Evolutionary conservation across 2,113 vertebrate genomes (phyloP).

Genomic region (Crotalus viridis): DNA sequence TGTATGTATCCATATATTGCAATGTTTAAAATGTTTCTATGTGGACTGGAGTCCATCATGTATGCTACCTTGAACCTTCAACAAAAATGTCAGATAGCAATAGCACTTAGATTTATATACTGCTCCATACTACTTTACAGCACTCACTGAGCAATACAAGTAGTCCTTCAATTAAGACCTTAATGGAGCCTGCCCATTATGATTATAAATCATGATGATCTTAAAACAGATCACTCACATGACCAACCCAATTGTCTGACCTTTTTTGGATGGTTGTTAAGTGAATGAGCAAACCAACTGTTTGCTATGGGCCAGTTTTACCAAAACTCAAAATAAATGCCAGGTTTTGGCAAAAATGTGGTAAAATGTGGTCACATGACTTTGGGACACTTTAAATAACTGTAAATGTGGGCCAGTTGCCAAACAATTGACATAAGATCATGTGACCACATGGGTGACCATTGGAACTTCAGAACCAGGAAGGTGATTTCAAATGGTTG

Average conservation of each 20-base stretch:
- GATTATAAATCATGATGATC: neutral
- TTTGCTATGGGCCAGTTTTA: neutral
- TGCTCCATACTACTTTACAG: neutral
- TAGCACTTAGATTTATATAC: neutral
- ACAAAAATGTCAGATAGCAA: neutral
- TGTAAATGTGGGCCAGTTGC: neutral
- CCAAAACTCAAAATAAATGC: neutral
- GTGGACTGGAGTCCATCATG: neutral
- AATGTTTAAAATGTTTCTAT: neutral
- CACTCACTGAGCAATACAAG: neutral
- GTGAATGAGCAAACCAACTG: neutral
- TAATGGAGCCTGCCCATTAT: neutral
- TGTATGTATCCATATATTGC: neutral
- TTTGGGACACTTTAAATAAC: neutral
- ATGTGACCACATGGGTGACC: neutral
- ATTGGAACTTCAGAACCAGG: neutral
- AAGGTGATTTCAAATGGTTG: neutral
- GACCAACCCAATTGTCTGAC: neutral
- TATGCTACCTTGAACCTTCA: neutral
- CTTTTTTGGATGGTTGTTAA: neutral
- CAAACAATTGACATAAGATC: neutral
- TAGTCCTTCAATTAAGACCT: neutral
- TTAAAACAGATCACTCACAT: neutral
- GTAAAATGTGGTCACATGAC: neutral
- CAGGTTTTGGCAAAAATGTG: neutral